These are phyloP conservation scores for Argyrosomus regius DNA, from an alignment of 2,797 vertebrate genomes.

Conservation along the genomic window DNA sequence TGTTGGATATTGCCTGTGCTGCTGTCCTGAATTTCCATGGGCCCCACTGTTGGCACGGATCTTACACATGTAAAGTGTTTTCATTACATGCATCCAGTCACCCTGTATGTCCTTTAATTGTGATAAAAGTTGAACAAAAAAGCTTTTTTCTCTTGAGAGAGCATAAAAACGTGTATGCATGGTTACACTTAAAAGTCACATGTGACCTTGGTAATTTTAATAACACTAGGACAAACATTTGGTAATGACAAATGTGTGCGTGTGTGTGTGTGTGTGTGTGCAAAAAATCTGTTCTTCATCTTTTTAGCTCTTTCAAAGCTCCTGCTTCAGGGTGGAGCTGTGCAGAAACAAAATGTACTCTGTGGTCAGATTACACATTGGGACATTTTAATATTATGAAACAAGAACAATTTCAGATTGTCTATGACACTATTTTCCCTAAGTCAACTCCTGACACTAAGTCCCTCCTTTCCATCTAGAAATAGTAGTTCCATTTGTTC, in stretches of 20 bases:
- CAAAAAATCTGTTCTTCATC: not conserved
- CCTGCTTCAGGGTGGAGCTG: not conserved
- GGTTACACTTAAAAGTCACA: not conserved
- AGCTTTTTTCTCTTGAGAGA: not conserved
- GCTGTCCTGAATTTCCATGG: not conserved
- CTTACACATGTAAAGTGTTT: not conserved
- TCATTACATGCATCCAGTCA: conserved; percentile 7
- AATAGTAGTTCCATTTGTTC: not conserved
- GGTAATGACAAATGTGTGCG: not conserved
- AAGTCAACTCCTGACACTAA: too few species aligned
- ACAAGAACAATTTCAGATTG: not conserved
- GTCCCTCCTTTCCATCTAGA: not conserved
- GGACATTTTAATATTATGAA: not conserved
- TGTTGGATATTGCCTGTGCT: not conserved
- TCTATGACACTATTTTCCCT: not conserved
- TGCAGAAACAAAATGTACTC: not conserved
- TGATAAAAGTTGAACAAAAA: not conserved
- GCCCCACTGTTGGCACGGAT: not conserved
- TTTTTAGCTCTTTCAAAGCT: not conserved
- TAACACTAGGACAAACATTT: not conserved
- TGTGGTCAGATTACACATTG: not conserved
- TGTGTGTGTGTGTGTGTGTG: too few species aligned
- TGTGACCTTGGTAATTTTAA: not conserved
- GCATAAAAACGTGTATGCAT: not conserved
- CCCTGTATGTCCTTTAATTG: not conserved